Evolutionary conservation across 2,888 invertebrate genomes (phyloP).

Genomic region (Heliconius aoede): DNA sequence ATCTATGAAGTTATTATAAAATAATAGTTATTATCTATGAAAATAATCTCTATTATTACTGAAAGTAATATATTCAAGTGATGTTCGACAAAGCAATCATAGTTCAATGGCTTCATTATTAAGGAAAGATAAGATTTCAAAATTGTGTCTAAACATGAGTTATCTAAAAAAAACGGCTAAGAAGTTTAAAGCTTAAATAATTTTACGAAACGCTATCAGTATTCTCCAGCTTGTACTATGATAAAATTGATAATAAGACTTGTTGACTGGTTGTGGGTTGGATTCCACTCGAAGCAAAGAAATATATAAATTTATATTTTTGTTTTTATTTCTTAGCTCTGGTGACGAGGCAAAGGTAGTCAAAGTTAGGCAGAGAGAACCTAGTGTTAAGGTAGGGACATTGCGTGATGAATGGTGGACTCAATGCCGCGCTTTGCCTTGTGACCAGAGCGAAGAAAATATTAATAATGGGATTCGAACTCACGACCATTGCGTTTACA

Average conservation of each 20-base stretch:
- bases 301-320: too few species aligned
- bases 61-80: not conserved
- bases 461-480: too few species aligned
- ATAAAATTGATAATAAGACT: not conserved
- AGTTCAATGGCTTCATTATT: slow-evolving; percentile 14
- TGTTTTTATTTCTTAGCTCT: too few species aligned
- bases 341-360: too few species aligned
- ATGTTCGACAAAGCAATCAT: slow-evolving; percentile 1
- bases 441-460: too few species aligned
- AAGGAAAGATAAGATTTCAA: slow-evolving; percentile 9
- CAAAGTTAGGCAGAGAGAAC: too few species aligned
- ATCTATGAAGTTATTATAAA: not conserved
- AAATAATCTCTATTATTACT: not conserved
- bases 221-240: not conserved
- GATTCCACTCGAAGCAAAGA: too few species aligned
- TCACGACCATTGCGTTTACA: too few species aligned
- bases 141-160: not conserved
- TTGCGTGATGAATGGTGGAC: too few species aligned
- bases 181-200: not conserved
- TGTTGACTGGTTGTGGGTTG: not conserved
- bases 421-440: too few species aligned
- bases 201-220: not conserved
- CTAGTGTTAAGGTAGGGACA: too few species aligned
- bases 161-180: not conserved
- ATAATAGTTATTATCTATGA: not conserved